Evolutionary conservation across 2,113 vertebrate species (phyloP), one percentile per base, ranked within the genome.

Genomic region (Erinaceus europaeus): DNA sequence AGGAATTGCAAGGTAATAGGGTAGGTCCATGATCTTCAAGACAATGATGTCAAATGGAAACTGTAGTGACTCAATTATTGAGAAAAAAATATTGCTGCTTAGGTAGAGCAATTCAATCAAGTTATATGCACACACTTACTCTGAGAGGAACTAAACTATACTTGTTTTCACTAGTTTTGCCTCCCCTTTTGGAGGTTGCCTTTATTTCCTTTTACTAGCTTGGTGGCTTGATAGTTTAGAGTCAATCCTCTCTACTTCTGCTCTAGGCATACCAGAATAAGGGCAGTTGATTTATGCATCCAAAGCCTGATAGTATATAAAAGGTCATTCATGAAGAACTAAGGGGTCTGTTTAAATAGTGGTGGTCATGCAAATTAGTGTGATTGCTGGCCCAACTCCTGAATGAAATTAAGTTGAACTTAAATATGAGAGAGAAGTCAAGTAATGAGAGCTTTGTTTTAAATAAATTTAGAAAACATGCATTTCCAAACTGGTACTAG

Each of bases 381-480:
- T 94, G 94, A 94, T 92, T 95, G 89, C 91, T 94, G 91, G 91
- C 93, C 84, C 92, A 90, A 76, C 89, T 92, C 91, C 92, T 93
- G 89, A 94, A 93, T 90, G 89, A 90, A 89, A 94, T 93, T 91
- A 89, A 46, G 20, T 87, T 87, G 85, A 90, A 59, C 59, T 89
- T 73, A 93, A 91, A 50, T 55, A 55, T 20, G 13, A 20, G 81
- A 72, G n/a, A 81, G 81, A 72, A 93, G 89, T 40, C 48, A 92
- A 84, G 25, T 52, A 87, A 40, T 44, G 74, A 76, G 59, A 72
- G 20, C 62, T 75, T 90, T 59, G 84, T 87, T 95, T 93, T 90
- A 82, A 94, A 87, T 90, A 69, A 93, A 71, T 11, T 71, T 88
- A 87, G 92, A 90, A 89, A 93, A 53, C 46, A 82, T 52, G 61